A percentile compares a stretch with the other conserved stretches of the same genome.
phyloP scores from a whole-genome alignment of 2,797 vertebrate genomes.

The Amblyraja radiata region DNA sequence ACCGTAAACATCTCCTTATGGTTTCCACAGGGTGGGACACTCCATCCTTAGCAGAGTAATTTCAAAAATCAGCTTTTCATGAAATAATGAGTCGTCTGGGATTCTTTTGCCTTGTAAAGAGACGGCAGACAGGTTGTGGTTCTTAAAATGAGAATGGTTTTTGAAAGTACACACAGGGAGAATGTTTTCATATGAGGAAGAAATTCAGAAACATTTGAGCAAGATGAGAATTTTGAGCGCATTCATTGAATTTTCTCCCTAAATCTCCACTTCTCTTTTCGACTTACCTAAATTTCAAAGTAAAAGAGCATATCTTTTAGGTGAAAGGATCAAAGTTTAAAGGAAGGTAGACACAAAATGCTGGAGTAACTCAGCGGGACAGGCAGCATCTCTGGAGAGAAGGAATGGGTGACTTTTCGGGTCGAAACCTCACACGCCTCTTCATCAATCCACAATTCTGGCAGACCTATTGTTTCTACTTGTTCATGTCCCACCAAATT shows the following conservation, averaged over 20 bases:
- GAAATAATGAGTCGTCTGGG: too few relatives aligned
- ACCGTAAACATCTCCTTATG: neutral
- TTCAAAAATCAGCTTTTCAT: neutral
- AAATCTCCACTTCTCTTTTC: neutral
- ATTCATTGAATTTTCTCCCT: neutral
- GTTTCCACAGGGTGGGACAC: neutral
- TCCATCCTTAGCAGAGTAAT: neutral
- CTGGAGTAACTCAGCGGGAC: too few relatives aligned
- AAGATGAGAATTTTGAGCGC: neutral
- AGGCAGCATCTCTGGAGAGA: too few relatives aligned
- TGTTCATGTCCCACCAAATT: too few relatives aligned
- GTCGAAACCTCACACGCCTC: too few relatives aligned
- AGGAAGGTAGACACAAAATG: too few relatives aligned
- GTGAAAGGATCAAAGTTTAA: too few relatives aligned
- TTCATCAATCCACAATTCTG: too few relatives aligned
- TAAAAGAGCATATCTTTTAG: too few relatives aligned
- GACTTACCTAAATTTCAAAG: too few relatives aligned
- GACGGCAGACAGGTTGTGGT: neutral
- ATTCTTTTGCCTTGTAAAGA: neutral
- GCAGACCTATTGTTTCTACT: too few relatives aligned
- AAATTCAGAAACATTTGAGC: neutral
- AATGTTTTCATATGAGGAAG: neutral
- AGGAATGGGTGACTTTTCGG: too few relatives aligned
- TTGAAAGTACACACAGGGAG: neutral
- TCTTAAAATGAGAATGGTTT: neutral